A percentile compares a stretch with the other conserved stretches of the same genome.
phyloP scores from a whole-genome alignment of 2,113 vertebrate species.

The Hoplias malabaricus region DNA sequence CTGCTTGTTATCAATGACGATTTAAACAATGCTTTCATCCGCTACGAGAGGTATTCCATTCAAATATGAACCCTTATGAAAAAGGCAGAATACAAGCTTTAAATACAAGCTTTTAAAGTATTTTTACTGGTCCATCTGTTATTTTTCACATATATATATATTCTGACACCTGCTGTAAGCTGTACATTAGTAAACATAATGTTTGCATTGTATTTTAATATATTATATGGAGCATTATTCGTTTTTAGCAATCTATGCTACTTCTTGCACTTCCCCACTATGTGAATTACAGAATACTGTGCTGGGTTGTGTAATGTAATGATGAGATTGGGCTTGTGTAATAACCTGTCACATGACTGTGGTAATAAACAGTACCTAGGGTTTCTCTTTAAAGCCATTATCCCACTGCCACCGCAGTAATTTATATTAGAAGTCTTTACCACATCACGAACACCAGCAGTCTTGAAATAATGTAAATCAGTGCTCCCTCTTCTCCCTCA shows the following conservation, averaged over 20 bases:
- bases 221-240: no score
- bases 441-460: neutral
- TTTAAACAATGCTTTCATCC: constrained; percentile 92
- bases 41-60: constrained; percentile 79
- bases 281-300: neutral
- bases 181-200: no score
- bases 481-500: neutral
- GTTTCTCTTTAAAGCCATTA: neutral
- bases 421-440: neutral
- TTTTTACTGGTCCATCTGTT: no score
- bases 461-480: neutral
- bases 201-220: no score
- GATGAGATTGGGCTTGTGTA: neutral
- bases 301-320: neutral
- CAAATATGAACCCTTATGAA: no score
- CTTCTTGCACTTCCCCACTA: neutral
- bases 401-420: neutral
- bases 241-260: no score
- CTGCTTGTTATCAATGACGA: constrained; percentile 92
- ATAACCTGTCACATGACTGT: neutral
- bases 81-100: no score
- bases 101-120: no score
- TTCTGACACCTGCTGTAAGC: no score
- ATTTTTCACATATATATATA: no score
- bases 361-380: neutral